A percentile compares a stretch with the other conserved stretches of the same genome.
phyloP scores from a whole-genome alignment of 2,113 vertebrate species.

The Siniperca knerii region DNA sequence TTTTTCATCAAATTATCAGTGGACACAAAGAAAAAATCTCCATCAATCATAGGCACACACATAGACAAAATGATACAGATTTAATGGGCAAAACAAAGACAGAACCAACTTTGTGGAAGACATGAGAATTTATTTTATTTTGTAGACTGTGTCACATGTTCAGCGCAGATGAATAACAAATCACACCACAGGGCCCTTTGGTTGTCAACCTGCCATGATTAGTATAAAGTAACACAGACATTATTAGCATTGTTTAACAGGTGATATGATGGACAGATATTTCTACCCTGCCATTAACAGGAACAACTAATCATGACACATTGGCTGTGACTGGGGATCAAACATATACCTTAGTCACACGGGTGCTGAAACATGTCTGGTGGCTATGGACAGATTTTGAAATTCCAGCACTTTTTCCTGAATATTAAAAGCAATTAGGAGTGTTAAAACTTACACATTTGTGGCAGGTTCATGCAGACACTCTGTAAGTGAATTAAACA shows the following conservation, averaged over 20 bases:
- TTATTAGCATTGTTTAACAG: slow-evolving; percentile 22
- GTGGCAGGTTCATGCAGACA: slow-evolving; percentile 41
- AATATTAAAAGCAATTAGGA: slow-evolving; percentile 44
- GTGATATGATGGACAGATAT: slow-evolving; percentile 33
- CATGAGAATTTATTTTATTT: slow-evolving; percentile 7
- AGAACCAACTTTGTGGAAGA: background rate
- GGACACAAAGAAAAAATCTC: slow-evolving; percentile 1
- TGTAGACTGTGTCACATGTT: background rate
- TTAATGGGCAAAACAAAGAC: background rate
- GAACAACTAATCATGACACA: slow-evolving; percentile 26
- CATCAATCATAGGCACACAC: background rate
- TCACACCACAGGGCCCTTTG: background rate
- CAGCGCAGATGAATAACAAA: background rate
- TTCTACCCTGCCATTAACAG: slow-evolving; percentile 15
- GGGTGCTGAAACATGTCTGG: slow-evolving; percentile 5
- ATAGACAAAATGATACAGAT: background rate
- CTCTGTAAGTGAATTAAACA: slow-evolving; percentile 33
- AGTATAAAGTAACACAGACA: slow-evolving; percentile 1
- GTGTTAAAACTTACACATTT: slow-evolving; percentile 25
- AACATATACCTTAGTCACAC: slow-evolving; percentile 1
- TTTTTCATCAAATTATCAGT: background rate
- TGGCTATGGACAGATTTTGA: slow-evolving; percentile 28
- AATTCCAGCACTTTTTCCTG: slow-evolving; percentile 27
- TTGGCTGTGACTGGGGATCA: slow-evolving; percentile 18
- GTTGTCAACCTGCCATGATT: slow-evolving; percentile 35